A percentile compares a stretch with the other conserved stretches of the same genome.
Evolutionary conservation across 2,888 invertebrate genomes (phyloP).

Genomic region (Cosmia trapezina): DNA sequence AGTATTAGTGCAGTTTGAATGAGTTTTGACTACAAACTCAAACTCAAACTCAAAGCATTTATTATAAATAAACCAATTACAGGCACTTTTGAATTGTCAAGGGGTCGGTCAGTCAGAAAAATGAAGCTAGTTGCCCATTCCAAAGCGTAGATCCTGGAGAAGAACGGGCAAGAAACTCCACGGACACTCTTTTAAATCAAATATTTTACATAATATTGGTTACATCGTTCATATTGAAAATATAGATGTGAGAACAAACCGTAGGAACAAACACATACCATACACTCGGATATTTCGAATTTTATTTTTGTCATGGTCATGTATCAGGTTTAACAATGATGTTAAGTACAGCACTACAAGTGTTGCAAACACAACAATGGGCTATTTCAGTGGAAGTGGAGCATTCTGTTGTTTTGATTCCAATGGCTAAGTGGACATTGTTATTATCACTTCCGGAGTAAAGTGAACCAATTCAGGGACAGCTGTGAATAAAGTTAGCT

Average conservation of each 20-base stretch:
- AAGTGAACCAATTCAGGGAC: conserved; percentile 35
- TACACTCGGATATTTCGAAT: background rate
- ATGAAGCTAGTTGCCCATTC: too few relatives aligned
- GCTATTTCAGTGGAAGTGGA: conserved; percentile 30
- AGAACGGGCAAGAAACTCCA: too few relatives aligned
- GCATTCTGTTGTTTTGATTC: conserved; percentile 37
- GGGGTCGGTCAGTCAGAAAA: too few relatives aligned
- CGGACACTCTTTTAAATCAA: too few relatives aligned
- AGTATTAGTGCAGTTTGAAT: background rate
- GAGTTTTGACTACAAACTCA: background rate
- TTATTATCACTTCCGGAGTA: conserved; percentile 37
- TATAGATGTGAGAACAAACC: too few relatives aligned
- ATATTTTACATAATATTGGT: too few relatives aligned
- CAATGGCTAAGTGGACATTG: conserved; percentile 36
- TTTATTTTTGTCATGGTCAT: background rate
- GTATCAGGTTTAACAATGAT: conserved; percentile 34
- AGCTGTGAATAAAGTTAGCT: background rate
- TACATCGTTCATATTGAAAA: too few relatives aligned
- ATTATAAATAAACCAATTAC: too few relatives aligned
- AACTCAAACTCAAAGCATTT: too few relatives aligned
- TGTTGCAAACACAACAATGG: conserved; percentile 36
- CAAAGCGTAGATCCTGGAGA: too few relatives aligned
- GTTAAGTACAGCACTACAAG: conserved; percentile 5
- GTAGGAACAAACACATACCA: too few relatives aligned
- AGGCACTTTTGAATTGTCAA: too few relatives aligned